These are phyloP conservation scores for Halcyon senegalensis DNA, from an alignment of 2,113 vertebrate species.

Conservation along the genomic window DNA sequence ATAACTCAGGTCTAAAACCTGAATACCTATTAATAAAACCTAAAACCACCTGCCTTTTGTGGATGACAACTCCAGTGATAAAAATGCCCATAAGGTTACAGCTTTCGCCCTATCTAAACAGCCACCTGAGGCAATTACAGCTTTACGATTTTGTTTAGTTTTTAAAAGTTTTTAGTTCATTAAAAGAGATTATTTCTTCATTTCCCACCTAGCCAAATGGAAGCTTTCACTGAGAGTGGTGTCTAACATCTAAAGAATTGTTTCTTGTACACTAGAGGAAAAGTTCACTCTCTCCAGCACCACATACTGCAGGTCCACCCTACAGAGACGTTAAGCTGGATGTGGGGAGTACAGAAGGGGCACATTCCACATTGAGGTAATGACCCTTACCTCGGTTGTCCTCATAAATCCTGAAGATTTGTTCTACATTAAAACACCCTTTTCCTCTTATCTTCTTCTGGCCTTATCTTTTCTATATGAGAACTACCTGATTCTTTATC, in stretches of 20 bases:
- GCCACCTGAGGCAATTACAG: background rate
- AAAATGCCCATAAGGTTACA: background rate
- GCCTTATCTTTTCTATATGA: background rate
- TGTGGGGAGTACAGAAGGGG: background rate
- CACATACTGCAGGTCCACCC: background rate
- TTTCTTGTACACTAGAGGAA: background rate
- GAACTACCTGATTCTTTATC: background rate
- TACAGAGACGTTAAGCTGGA: background rate
- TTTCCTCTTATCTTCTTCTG: background rate
- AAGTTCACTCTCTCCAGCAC: background rate
- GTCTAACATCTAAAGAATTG: background rate
- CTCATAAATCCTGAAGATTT: background rate
- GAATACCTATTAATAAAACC: too few species aligned
- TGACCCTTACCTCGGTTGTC: background rate
- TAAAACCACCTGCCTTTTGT: background rate
- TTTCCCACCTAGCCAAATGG: background rate
- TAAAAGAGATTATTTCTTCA: background rate
- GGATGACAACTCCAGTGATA: background rate
- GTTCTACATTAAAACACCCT: background rate
- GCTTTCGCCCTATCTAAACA: background rate
- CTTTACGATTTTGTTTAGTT: background rate
- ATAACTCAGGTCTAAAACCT: background rate
- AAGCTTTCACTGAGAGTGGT: background rate
- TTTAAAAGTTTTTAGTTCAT: too few species aligned
- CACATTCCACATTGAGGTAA: background rate